Conservation (phyloP, 2,113 vertebrate genomes). For the Crotophaga sulcirostris region DNA sequence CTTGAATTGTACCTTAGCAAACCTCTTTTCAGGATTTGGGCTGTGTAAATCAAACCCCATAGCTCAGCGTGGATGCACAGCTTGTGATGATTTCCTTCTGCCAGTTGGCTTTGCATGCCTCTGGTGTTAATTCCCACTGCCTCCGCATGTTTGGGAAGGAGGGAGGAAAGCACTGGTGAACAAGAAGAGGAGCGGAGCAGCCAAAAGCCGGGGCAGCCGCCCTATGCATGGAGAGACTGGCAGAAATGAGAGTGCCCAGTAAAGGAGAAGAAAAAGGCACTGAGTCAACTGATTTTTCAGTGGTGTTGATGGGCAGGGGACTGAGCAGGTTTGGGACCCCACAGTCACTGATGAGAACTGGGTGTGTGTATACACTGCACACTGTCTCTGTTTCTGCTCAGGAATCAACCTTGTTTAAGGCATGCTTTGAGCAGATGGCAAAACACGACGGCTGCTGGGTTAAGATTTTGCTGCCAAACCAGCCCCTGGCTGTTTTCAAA, state of each 20-base stretch:
- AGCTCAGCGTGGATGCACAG: not conserved
- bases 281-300: not conserved
- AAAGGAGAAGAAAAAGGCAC: not conserved
- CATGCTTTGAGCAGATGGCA: conserved; percentile 6
- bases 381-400: not conserved
- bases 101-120: not conserved
- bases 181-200: accelerated
- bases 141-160: not conserved
- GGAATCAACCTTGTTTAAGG: not conserved
- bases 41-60: not conserved
- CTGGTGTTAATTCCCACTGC: not conserved
- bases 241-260: accelerated
- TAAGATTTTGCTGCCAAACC: conserved; percentile 18
- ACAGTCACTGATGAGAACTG: not conserved
- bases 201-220: not conserved
- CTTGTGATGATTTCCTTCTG: not conserved
- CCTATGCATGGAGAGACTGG: accelerated
- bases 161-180: not conserved
- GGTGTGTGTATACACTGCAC: accelerated
- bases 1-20: not conserved
- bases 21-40: not conserved
- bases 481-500: conserved; percentile 29
- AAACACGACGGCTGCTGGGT: not conserved
- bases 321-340: not conserved
- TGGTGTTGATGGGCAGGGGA: not conserved